phyloP scores from a whole-genome alignment of 2,797 vertebrate species.

The Esox lucius region DNA sequence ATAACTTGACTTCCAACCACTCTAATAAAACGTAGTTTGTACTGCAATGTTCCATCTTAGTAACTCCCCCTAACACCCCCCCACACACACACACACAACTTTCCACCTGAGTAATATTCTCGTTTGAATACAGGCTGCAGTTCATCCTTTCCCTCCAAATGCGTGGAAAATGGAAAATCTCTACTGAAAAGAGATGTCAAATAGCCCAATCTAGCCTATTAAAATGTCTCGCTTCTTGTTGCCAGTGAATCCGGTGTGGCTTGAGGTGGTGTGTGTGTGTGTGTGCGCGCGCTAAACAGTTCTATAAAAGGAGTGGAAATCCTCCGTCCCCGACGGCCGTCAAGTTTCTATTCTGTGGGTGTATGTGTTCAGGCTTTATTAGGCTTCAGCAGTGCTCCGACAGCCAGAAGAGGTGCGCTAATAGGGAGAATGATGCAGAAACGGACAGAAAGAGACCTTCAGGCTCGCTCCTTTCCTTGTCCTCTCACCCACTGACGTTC shows the following conservation, averaged over 20 bases:
- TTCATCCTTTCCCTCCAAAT: slow-evolving; percentile 62
- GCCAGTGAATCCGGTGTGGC: slow-evolving; percentile 55
- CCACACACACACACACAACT: background rate
- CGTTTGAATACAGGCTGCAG: slow-evolving; percentile 7
- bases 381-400: slow-evolving; percentile 75
- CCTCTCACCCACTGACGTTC: background rate
- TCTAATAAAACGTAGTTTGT: too few species aligned
- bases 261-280: slow-evolving; percentile 54
- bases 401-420: slow-evolving; percentile 73
- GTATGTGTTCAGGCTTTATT: slow-evolving; percentile 68
- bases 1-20: too few species aligned
- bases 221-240: slow-evolving; percentile 67
- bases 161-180: slow-evolving; percentile 65
- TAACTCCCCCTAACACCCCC: background rate
- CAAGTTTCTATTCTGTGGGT: slow-evolving; percentile 31
- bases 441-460: slow-evolving; percentile 71
- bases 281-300: slow-evolving; percentile 68
- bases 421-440: slow-evolving; percentile 76
- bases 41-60: background rate
- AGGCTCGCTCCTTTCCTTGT: slow-evolving; percentile 57
- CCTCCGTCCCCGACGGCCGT: slow-evolving; percentile 51
- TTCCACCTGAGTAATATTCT: too few species aligned
- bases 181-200: slow-evolving; percentile 64
- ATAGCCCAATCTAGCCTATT: slow-evolving; percentile 69
- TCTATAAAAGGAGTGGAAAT: slow-evolving; percentile 74